These are phyloP conservation scores for Athene cunicularia DNA, from an alignment of 2,113 vertebrate genomes.

Conservation along the genomic window DNA sequence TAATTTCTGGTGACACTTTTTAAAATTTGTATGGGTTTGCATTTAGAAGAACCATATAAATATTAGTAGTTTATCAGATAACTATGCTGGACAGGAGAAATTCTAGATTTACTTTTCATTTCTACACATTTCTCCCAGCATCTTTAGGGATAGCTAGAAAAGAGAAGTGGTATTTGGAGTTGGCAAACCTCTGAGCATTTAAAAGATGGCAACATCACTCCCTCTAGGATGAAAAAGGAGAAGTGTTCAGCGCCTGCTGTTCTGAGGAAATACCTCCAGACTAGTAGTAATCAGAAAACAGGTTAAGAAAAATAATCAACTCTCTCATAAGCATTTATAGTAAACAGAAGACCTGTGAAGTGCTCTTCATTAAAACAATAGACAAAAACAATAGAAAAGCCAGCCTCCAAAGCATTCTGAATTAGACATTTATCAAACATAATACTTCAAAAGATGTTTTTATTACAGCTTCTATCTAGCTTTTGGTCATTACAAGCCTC, in stretches of 20 bases:
- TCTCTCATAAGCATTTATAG: background rate
- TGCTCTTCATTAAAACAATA: background rate
- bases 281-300: background rate
- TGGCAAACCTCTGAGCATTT: background rate
- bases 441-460: background rate
- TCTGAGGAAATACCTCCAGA: background rate
- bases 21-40: background rate
- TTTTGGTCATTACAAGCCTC: background rate
- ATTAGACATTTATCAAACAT: background rate
- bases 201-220: conserved; percentile 2
- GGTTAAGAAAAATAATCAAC: conserved; percentile 27
- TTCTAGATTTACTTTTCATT: background rate
- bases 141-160: background rate
- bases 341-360: background rate
- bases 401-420: background rate
- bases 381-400: background rate
- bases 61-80: background rate
- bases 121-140: background rate
- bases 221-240: background rate
- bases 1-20: background rate
- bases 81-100: background rate
- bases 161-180: background rate
- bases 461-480: background rate
- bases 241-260: background rate
- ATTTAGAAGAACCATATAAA: background rate